Base-by-base conservation (phyloP, 2,888 invertebrate species). In the Aporophyla nigra region DNA sequence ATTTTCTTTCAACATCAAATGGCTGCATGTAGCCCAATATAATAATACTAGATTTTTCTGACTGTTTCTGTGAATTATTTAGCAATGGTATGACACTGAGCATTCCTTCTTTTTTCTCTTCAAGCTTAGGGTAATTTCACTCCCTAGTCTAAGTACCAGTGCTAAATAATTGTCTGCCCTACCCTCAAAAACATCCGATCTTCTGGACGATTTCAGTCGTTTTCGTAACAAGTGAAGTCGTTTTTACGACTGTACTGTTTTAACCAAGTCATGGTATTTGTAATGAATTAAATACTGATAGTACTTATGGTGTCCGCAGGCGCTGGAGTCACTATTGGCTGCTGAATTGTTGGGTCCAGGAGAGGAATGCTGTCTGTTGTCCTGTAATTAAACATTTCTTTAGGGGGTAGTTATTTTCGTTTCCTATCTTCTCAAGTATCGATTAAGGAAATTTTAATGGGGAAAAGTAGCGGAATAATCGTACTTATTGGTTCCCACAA, bases 281-380 rank as follows among this genome's bases (percentile, higher is more conserved):
- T 56, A 10, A 59, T 43, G 9, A 66, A 89, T 94, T 95, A 97
- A 87, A 96, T 97, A 79, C 96, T 97, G 80, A 97, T 97, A 2
- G 97, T 97, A 90, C 97, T 97, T 76, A 97, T 97, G 0, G 96
- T 95, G 79, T 96, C 96, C 0, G 94, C 95, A 0, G 97, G 96
- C 0, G 96, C 96, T 0, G 94, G 93, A 0, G 96, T 95, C 27
- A 95, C 92, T 59, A 86, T 94, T 0, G 96, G 93, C 72, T 96
- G 96, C 77, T 96, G 95, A 46, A 95, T 92, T 14, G 94, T 87
- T 0, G 97, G 96, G 75, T 97, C 96, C 88, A 97, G 83, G 12
- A 97, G 90, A 0, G 97, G 97, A 73, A 97, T 96, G 85, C 95
- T 96, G 87, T 97, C 97, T 0, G 96, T 96, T 6, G 96, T 96